phyloP scores from a whole-genome alignment of 2,888 invertebrate genomes.

The Bhutanitis thaidina region DNA sequence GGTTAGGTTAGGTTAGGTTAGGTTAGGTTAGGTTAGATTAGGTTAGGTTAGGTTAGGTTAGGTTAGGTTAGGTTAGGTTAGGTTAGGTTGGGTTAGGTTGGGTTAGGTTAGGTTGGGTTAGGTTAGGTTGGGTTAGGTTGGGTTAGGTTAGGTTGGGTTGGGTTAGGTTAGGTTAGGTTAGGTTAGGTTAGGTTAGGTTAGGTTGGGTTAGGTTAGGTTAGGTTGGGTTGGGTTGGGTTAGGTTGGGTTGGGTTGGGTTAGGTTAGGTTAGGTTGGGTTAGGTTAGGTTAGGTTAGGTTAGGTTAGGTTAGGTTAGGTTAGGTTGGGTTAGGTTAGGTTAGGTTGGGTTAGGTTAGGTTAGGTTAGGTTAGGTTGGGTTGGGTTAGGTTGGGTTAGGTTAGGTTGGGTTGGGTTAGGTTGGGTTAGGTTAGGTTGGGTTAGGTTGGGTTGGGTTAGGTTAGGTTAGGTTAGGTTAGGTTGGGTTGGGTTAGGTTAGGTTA shows the following conservation, averaged over 20 bases:
- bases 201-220: conserved; percentile 4
- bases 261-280: background rate
- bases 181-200: conserved; percentile 2
- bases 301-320: background rate
- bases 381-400: too few relatives aligned
- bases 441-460: too few relatives aligned
- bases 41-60: conserved; percentile 13
- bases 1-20: conserved; percentile 12
- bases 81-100: conserved; percentile 2
- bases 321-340: too few relatives aligned
- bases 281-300: background rate
- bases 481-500: too few relatives aligned
- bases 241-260: background rate
- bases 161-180: conserved; percentile 8
- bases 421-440: too few relatives aligned
- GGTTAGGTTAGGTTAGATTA: conserved; percentile 7
- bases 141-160: conserved; percentile 13
- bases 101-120: conserved; percentile 14
- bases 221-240: background rate
- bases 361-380: too few relatives aligned
- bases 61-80: conserved; percentile 9
- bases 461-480: too few relatives aligned
- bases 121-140: conserved; percentile 12
- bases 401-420: too few relatives aligned
- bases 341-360: too few relatives aligned